Conservation (phyloP, 1,140 invertebrate genomes). For the Aphis craccivora region DNA sequence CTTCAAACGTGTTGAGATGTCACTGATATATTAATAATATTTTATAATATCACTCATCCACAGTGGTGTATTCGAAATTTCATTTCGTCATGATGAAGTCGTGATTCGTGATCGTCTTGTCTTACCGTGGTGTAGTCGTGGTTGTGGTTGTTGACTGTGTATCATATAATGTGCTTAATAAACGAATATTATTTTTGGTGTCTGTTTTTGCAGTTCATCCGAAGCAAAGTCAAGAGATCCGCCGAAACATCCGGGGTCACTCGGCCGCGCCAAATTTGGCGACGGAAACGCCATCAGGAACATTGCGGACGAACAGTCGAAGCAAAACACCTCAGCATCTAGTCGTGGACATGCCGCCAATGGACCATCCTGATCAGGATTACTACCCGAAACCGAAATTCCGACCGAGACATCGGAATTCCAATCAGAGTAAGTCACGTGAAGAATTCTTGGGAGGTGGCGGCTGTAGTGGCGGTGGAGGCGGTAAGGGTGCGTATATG, state of each 20-base stretch:
- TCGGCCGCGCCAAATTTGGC: constrained; percentile 52
- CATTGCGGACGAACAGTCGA: constrained; percentile 60
- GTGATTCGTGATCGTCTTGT: background rate
- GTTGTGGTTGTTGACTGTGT: background rate
- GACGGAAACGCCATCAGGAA: constrained; percentile 21
- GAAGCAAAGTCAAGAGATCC: constrained; percentile 37
- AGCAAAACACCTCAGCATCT: constrained; percentile 53
- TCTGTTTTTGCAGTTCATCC: constrained; percentile 26
- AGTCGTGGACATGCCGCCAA: constrained; percentile 57
- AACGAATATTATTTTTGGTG: background rate
- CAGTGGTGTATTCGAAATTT: background rate
- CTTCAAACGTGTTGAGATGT: background rate
- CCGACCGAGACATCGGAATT: constrained; percentile 44
- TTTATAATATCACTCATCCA: background rate
- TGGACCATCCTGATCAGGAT: constrained; percentile 12
- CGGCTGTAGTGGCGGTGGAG: background rate
- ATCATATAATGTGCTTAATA: background rate
- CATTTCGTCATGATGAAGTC: background rate
- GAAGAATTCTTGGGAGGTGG: background rate
- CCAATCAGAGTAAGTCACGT: constrained; percentile 36
- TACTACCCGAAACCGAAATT: constrained; percentile 45
- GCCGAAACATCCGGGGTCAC: constrained; percentile 45
- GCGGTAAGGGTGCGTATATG: background rate
- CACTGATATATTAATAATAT: background rate
- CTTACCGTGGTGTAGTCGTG: background rate